These are phyloP conservation scores for Xyliphius kryptos DNA, from an alignment of 2,113 vertebrate genomes.

Conservation along the genomic window DNA sequence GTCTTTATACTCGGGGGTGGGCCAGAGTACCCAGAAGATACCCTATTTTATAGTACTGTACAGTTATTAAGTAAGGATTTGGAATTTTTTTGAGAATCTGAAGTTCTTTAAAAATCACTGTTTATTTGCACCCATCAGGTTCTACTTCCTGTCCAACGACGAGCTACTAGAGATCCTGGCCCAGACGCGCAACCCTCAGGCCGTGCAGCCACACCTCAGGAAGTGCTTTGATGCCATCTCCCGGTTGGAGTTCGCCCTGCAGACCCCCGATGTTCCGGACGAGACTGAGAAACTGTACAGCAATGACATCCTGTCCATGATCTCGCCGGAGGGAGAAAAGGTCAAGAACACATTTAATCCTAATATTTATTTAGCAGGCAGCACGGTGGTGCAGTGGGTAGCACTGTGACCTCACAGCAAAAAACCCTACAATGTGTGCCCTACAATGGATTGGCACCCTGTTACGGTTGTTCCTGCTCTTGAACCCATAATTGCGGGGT, in stretches of 20 bases:
- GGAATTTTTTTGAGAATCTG: too few species aligned
- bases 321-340: constrained; percentile 77
- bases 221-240: constrained; percentile 80
- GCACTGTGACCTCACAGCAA: too few species aligned
- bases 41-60: too few species aligned
- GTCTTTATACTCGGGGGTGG: too few species aligned
- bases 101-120: too few species aligned
- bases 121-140: too few species aligned
- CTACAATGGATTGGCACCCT: too few species aligned
- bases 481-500: too few species aligned
- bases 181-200: constrained; percentile 77
- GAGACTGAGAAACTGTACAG: constrained; percentile 66
- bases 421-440: too few species aligned
- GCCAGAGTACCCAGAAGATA: too few species aligned
- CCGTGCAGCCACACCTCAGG: constrained; percentile 76
- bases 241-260: constrained; percentile 69
- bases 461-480: too few species aligned
- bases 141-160: constrained; percentile 82
- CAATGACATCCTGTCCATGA: constrained; percentile 75
- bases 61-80: too few species aligned
- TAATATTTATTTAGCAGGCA: not conserved
- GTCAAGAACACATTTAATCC: constrained; percentile 42
- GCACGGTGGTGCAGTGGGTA: not conserved
- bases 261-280: constrained; percentile 39
- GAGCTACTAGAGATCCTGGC: constrained; percentile 81